These are phyloP conservation scores for Brachionus plicatilis DNA, from an alignment of 1,140 invertebrate species.

Conservation along the genomic window DNA sequence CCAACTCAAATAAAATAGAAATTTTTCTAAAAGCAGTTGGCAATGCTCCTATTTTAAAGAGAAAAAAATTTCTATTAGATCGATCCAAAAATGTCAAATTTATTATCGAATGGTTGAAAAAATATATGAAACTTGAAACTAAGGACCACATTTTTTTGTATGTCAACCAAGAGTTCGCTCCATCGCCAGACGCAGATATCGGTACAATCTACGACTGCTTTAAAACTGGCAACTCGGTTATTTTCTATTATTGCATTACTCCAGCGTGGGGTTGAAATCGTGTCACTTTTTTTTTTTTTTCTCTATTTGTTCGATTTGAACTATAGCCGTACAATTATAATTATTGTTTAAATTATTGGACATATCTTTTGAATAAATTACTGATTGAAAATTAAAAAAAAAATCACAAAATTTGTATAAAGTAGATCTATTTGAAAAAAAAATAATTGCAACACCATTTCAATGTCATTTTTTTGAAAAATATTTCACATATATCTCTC, in stretches of 20 bases:
- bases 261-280: slow-evolving; percentile 34
- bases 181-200: slow-evolving; percentile 16
- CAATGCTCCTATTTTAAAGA: slow-evolving; percentile 93
- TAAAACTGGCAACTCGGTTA: neutral
- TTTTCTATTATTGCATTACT: slow-evolving; percentile 29
- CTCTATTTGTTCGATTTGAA: neutral
- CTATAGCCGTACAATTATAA: too few relatives aligned
- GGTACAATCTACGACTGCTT: slow-evolving; percentile 39
- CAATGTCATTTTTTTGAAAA: too few relatives aligned
- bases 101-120: slow-evolving; percentile 82
- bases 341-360: too few relatives aligned
- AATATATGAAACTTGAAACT: slow-evolving; percentile 62
- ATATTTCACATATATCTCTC: too few relatives aligned
- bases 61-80: slow-evolving; percentile 86
- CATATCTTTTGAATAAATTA: too few relatives aligned
- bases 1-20: slow-evolving; percentile 66
- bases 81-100: slow-evolving; percentile 76
- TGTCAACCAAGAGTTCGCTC: slow-evolving; percentile 40
- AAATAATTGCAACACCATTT: too few relatives aligned
- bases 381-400: too few relatives aligned
- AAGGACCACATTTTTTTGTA: slow-evolving; percentile 39
- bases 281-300: neutral
- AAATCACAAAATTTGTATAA: too few relatives aligned
- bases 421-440: too few relatives aligned
- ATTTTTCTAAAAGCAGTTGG: slow-evolving; percentile 85